These are phyloP conservation scores for Hoplias malabaricus DNA, from an alignment of 2,113 vertebrate species.

Conservation along the genomic window DNA sequence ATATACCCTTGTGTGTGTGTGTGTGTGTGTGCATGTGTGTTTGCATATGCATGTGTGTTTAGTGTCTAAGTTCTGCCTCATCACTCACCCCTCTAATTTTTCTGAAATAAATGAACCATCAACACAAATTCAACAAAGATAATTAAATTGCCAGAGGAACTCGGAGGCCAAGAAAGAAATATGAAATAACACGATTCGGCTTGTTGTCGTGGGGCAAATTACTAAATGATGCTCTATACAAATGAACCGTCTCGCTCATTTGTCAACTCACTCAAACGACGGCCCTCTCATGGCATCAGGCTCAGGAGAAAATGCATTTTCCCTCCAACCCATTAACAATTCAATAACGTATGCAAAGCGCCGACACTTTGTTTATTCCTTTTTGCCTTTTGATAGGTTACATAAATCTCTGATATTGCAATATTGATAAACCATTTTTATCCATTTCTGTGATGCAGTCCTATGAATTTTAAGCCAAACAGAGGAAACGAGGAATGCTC, in stretches of 20 bases:
- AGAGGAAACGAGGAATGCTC: background rate
- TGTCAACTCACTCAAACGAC: conserved; percentile 44
- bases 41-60: conserved; percentile 17
- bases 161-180: conserved; percentile 43
- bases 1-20: background rate
- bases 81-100: conserved; percentile 49
- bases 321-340: conserved; percentile 39
- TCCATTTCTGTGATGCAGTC: background rate
- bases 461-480: background rate
- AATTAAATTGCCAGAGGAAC: conserved; percentile 56
- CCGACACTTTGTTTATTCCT: conserved; percentile 28
- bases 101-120: conserved; percentile 48
- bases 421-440: conserved; percentile 27
- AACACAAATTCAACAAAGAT: conserved; percentile 49
- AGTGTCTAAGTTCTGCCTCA: conserved; percentile 34
- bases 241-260: conserved; percentile 48
- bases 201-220: conserved; percentile 54
- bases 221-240: conserved; percentile 51
- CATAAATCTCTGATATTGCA: conserved; percentile 33
- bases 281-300: conserved; percentile 40
- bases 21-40: background rate
- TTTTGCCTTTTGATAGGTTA: background rate
- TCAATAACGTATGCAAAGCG: conserved; percentile 34
- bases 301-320: conserved; percentile 40
- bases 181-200: conserved; percentile 49